Evolutionary conservation across 2,113 vertebrate species (phyloP).

Genomic region (Lagopus leucura): DNA sequence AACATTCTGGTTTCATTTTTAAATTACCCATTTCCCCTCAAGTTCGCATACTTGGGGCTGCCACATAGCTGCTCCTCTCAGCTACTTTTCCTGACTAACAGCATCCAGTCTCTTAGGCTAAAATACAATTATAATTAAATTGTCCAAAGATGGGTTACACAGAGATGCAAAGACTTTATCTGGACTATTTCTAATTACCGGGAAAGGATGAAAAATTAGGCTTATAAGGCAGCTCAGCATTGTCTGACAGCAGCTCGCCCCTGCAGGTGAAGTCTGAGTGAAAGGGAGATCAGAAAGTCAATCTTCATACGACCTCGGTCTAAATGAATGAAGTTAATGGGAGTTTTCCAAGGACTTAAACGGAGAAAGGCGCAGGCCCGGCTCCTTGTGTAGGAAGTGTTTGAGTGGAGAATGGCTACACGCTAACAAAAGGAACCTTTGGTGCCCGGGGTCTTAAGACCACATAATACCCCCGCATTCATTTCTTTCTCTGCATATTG

Average conservation of each 20-base stretch:
- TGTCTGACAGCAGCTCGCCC: constrained; percentile 38
- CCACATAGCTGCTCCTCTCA: neutral
- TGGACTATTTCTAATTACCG: neutral
- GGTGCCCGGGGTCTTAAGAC: constrained; percentile 80
- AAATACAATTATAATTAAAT: neutral
- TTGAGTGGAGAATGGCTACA: constrained; percentile 76
- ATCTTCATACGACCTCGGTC: constrained; percentile 5
- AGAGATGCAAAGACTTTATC: neutral
- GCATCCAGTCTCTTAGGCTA: neutral
- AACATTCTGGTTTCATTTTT: neutral
- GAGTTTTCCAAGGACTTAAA: constrained; percentile 48
- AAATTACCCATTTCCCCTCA: neutral
- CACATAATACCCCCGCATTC: constrained; percentile 79
- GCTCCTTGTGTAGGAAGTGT: constrained; percentile 77
- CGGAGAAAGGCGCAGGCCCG: constrained; percentile 5
- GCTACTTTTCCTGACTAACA: neutral
- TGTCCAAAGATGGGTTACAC: neutral
- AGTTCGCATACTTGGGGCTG: neutral
- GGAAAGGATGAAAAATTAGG: neutral
- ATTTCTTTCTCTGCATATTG: constrained; percentile 77
- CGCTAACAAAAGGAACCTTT: constrained; percentile 84
- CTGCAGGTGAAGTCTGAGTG: constrained; percentile 59
- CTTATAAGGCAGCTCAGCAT: neutral
- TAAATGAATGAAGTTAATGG: constrained; percentile 65
- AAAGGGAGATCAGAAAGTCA: constrained; percentile 74